These are phyloP conservation scores for Epistrophe eligans DNA, from an alignment of 2,888 invertebrate genomes.

Conservation along the genomic window DNA sequence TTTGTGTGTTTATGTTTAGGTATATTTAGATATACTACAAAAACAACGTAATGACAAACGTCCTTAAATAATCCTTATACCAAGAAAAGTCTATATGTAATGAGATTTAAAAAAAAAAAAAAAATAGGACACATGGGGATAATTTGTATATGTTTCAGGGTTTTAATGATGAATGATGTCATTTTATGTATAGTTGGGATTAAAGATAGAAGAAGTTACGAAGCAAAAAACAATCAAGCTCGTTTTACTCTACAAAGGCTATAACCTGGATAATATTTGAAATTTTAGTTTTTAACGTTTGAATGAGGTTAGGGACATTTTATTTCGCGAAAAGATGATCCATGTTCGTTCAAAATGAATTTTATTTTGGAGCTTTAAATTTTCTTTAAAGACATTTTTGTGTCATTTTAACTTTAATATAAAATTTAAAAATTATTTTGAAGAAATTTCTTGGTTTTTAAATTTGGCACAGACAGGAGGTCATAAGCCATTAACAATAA, in stretches of 20 bases:
- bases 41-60: constrained; percentile 14
- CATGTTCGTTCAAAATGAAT: no score
- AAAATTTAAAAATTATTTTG: no score
- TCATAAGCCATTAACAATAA: background rate
- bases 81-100: constrained; percentile 13
- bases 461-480: background rate
- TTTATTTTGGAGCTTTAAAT: no score
- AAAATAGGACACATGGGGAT: constrained; percentile 43
- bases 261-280: background rate
- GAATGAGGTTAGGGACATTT: background rate
- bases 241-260: background rate
- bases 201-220: background rate
- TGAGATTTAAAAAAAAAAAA: constrained; percentile 16
- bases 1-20: background rate
- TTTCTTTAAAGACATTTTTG: no score
- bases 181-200: background rate
- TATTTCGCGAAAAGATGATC: background rate
- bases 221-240: background rate
- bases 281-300: background rate
- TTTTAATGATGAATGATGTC: constrained; percentile 49
- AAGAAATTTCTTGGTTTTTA: no score
- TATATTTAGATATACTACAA: no score
- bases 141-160: constrained; percentile 28
- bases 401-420: no score
- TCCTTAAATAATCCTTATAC: constrained; percentile 28